Conservation (phyloP, 1,140 invertebrate genomes). For the Philopotamus ludificatus region DNA sequence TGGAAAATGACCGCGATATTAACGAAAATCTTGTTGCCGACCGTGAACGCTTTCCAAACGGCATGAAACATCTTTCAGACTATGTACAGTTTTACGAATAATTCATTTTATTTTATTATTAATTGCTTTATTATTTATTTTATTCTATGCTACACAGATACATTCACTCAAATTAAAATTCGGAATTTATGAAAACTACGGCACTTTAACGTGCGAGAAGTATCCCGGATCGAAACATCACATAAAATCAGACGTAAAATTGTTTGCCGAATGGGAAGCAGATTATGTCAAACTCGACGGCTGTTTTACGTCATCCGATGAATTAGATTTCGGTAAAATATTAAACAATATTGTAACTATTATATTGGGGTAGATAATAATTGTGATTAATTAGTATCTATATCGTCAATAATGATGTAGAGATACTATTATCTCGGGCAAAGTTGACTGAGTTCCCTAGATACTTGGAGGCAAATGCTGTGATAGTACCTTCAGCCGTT, state of each 20-base stretch:
- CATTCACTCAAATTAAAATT: slow-evolving; percentile 75
- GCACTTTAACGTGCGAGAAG: slow-evolving; percentile 72
- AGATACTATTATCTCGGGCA: too few species aligned
- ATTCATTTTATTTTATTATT: background rate
- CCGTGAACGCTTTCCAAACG: slow-evolving; percentile 74
- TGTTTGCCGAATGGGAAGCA: slow-evolving; percentile 80
- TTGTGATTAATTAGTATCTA: too few species aligned
- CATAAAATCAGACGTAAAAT: slow-evolving; percentile 69
- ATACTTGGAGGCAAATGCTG: too few species aligned
- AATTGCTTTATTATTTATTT: background rate
- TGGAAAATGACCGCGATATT: slow-evolving; percentile 65
- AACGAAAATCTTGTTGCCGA: slow-evolving; percentile 71
- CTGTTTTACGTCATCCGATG: slow-evolving; percentile 65
- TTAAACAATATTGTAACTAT: too few species aligned
- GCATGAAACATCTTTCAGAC: slow-evolving; percentile 77
- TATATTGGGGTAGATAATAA: too few species aligned
- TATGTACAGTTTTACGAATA: slow-evolving; percentile 62
- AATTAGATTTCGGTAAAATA: slow-evolving; percentile 45
- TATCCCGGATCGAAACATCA: slow-evolving; percentile 76
- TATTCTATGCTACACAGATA: slow-evolving; percentile 55
- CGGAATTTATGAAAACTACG: slow-evolving; percentile 83
- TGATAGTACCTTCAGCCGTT: too few species aligned
- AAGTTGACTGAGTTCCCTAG: too few species aligned
- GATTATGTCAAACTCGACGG: slow-evolving; percentile 85
- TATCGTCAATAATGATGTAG: too few species aligned